Percentiles rank a stretch among this genome's conserved stretches.
phyloP scores from a whole-genome alignment of 2,113 vertebrate species.

The Nyctibius bracteatus region DNA sequence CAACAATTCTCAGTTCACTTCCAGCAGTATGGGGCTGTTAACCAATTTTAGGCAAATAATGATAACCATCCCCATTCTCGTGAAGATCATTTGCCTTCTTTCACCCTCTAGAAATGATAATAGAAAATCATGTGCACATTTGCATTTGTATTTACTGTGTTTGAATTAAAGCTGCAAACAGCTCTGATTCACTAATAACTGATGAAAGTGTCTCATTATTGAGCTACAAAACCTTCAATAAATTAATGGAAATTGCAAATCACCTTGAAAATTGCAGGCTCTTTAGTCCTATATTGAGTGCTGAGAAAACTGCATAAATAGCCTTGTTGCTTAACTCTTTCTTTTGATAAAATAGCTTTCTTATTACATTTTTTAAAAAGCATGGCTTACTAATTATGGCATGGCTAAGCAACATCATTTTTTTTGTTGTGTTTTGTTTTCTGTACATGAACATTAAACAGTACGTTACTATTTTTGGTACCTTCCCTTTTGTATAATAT shows the following conservation, averaged over 20 bases:
- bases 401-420: neutral
- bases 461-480: neutral
- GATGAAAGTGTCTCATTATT: constrained; percentile 55
- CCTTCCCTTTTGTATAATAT: neutral
- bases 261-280: constrained; percentile 64
- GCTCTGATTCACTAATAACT: constrained; percentile 58
- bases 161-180: constrained; percentile 52
- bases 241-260: constrained; percentile 63
- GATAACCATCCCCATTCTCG: constrained; percentile 6
- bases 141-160: constrained; percentile 57
- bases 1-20: neutral
- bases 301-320: constrained; percentile 29
- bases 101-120: constrained; percentile 38
- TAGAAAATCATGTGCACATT: constrained; percentile 43
- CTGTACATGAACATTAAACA: neutral
- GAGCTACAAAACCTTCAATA: constrained; percentile 52
- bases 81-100: constrained; percentile 43
- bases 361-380: neutral
- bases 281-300: constrained; percentile 12
- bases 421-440: neutral
- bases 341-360: neutral
- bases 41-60: neutral
- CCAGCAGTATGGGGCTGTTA: neutral
- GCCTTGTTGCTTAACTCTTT: constrained; percentile 1
- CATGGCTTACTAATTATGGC: neutral